Conservation (phyloP, 2,888 invertebrate genomes). For the Caenorhabditis afra region DNA sequence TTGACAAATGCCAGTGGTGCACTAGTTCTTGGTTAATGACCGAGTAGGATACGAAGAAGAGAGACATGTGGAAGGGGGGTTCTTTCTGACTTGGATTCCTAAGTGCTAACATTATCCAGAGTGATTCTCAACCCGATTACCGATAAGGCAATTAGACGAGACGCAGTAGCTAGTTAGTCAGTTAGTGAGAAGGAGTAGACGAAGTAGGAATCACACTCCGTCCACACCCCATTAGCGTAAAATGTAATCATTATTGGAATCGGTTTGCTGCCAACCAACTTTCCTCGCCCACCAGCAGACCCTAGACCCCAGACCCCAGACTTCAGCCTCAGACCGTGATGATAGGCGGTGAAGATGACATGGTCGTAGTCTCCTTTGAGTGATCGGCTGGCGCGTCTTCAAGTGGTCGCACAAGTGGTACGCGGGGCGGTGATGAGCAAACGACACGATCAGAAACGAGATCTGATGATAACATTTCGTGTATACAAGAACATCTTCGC, state of each 20-base stretch:
- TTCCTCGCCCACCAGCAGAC: too few relatives aligned
- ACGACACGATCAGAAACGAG: slow-evolving; percentile 42
- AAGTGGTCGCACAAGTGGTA: slow-evolving; percentile 57
- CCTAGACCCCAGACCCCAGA: too few relatives aligned
- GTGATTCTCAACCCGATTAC: slow-evolving; percentile 8
- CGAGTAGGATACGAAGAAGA: too few relatives aligned
- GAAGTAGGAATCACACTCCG: slow-evolving; percentile 1
- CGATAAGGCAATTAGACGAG: slow-evolving; percentile 11
- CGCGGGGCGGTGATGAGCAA: slow-evolving; percentile 33
- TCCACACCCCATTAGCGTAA: slow-evolving; percentile 19
- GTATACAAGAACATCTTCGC: background rate
- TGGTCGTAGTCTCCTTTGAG: slow-evolving; percentile 42
- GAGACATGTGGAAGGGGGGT: too few relatives aligned
- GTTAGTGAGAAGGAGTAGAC: too few relatives aligned
- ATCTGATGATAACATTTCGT: slow-evolving; percentile 32
- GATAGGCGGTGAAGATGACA: slow-evolving; percentile 47
- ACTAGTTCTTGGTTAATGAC: too few relatives aligned
- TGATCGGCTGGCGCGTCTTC: slow-evolving; percentile 47
- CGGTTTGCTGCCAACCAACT: background rate
- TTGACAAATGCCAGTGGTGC: too few relatives aligned
- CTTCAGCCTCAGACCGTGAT: slow-evolving; percentile 20
- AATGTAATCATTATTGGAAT: slow-evolving; percentile 32
- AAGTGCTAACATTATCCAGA: slow-evolving; percentile 18
- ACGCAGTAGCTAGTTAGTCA: background rate
- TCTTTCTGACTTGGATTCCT: too few relatives aligned